Evolutionary conservation across 2,113 vertebrate genomes (phyloP).

Genomic region (Sisor rabdophorus): DNA sequence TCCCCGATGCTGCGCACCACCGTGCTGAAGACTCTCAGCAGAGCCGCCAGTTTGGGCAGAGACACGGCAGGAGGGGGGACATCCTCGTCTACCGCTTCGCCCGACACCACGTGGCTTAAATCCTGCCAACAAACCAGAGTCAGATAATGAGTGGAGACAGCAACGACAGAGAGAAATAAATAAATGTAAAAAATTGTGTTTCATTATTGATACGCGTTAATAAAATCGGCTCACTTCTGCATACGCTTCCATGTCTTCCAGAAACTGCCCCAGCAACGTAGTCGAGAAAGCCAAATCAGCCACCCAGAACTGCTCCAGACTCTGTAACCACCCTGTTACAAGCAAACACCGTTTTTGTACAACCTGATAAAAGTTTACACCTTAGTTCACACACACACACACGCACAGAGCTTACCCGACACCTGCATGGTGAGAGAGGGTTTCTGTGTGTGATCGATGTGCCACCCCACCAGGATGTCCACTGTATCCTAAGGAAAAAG

Average conservation of each 20-base stretch:
- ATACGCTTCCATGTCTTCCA: slow-evolving; percentile 99
- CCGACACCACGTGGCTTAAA: slow-evolving; percentile 86
- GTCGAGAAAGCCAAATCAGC: slow-evolving; percentile 97
- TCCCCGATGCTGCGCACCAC: slow-evolving; percentile 97
- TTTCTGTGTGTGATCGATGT: slow-evolving; percentile 98
- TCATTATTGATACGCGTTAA: neutral
- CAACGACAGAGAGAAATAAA: neutral
- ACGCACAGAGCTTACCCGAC: slow-evolving; percentile 77
- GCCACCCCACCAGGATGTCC: slow-evolving; percentile 97
- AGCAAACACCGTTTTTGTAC: neutral
- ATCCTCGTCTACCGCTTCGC: slow-evolving; percentile 87
- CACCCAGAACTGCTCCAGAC: slow-evolving; percentile 98
- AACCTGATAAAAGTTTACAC: neutral
- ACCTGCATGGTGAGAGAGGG: slow-evolving; percentile 88
- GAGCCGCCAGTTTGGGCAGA: slow-evolving; percentile 89
- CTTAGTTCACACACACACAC: no score
- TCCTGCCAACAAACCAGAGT: slow-evolving; percentile 71
- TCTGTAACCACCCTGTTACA: slow-evolving; percentile 89
- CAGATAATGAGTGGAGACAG: neutral
- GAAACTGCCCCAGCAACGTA: slow-evolving; percentile 92
- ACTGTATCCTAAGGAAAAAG: slow-evolving; percentile 82
- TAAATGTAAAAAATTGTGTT: no score
- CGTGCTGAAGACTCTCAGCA: slow-evolving; percentile 93
- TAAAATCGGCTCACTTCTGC: slow-evolving; percentile 76
- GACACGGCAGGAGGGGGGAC: slow-evolving; percentile 94